Conservation (phyloP, 2,888 invertebrate genomes). For the Copidosoma aretas region DNA sequence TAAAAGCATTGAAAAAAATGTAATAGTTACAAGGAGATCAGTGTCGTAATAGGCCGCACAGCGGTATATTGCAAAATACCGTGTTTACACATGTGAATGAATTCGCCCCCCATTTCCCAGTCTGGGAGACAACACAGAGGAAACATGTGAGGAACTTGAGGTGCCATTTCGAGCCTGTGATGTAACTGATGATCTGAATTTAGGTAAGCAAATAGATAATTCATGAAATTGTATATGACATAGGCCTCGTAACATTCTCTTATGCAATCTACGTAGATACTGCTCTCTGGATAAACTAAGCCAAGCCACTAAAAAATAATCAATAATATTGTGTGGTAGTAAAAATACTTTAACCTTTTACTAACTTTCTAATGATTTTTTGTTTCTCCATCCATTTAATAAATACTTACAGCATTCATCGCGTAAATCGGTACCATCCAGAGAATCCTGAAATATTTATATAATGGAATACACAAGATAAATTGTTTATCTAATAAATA, state of each 20-base stretch:
- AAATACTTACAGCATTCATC: constrained; percentile 81
- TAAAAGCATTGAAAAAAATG: too few species aligned
- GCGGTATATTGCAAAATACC: constrained; percentile 96
- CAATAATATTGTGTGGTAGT: constrained; percentile 16
- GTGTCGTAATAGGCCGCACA: constrained; percentile 86
- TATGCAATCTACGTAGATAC: constrained; percentile 91
- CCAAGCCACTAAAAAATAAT: constrained; percentile 77
- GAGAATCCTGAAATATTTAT: constrained; percentile 69
- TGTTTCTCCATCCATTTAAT: not conserved
- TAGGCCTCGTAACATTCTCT: constrained; percentile 98
- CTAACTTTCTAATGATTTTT: too few species aligned
- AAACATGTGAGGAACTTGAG: constrained; percentile 87
- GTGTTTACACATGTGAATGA: constrained; percentile 94
- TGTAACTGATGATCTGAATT: constrained; percentile 87
- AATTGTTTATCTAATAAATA: constrained; percentile 1
- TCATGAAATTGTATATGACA: constrained; percentile 98
- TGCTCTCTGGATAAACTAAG: constrained; percentile 82
- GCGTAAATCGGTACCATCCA: constrained; percentile 99
- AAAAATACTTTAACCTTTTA: constrained; percentile 7
- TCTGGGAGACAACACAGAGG: constrained; percentile 90
- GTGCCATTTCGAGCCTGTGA: constrained; percentile 78
- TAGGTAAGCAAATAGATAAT: constrained; percentile 88
- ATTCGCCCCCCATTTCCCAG: constrained; percentile 92
- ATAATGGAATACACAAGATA: too few species aligned
- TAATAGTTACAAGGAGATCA: constrained; percentile 82